Percentiles rank a stretch among this genome's conserved stretches.
phyloP scores from a whole-genome alignment of 53 echinoderm and acorn worm genomes.

The Glandiceps talaboti region DNA sequence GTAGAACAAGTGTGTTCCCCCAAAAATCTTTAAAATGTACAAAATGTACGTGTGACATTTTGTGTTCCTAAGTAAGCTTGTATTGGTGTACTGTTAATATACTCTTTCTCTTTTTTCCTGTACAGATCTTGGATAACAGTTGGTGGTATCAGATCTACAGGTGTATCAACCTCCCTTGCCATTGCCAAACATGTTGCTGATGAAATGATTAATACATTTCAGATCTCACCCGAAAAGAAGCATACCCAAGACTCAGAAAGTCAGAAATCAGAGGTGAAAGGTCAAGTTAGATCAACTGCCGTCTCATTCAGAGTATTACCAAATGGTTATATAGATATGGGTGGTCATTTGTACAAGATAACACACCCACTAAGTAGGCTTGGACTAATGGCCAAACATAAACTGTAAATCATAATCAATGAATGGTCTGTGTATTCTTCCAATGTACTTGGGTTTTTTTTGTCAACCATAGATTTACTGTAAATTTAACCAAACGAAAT shows the following conservation, averaged over 20 bases:
- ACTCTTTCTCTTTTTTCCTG: not conserved
- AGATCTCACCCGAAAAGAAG: not conserved
- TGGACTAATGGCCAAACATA: not conserved
- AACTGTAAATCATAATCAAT: too few relatives aligned
- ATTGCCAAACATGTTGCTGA: not conserved
- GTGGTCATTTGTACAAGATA: not conserved
- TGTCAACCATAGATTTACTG: too few relatives aligned
- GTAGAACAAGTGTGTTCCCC: too few relatives aligned
- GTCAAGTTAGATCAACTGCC: too few relatives aligned
- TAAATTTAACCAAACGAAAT: too few relatives aligned
- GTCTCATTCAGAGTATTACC: not conserved
- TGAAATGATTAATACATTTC: not conserved
- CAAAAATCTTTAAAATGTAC: too few relatives aligned
- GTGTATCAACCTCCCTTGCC: slow-evolving; percentile 3
- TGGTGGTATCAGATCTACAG: slow-evolving; percentile 10
- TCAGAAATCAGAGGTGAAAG: not conserved
- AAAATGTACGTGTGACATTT: too few relatives aligned
- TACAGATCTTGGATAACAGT: slow-evolving; percentile 9
- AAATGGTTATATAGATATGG: not conserved
- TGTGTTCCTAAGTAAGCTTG: too few relatives aligned
- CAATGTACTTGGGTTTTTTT: too few relatives aligned
- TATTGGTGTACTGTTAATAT: not conserved
- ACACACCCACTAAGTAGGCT: slow-evolving; percentile 10
- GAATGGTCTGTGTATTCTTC: too few relatives aligned
- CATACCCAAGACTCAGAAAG: not conserved